Conservation (phyloP, 1,140 invertebrate genomes). For the Drosophila nigromelanica region DNA sequence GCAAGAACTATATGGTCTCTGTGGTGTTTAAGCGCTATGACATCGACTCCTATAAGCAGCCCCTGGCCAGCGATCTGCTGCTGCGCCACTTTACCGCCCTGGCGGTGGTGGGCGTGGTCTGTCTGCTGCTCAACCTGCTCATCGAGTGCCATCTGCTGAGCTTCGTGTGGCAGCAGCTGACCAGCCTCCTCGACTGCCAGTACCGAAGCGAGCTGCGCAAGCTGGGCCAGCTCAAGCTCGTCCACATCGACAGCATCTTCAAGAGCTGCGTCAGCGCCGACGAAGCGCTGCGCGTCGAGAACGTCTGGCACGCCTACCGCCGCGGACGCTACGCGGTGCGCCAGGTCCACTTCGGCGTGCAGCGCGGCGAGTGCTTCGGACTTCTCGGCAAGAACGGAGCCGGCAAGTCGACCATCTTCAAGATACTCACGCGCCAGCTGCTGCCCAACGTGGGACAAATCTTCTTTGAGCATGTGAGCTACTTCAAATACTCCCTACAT, state of each 20-base stretch:
- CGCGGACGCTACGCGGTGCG: slow-evolving; percentile 70
- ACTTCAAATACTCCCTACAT: slow-evolving; percentile 14
- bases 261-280: slow-evolving; percentile 63
- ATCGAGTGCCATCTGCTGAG: slow-evolving; percentile 85
- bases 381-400: slow-evolving; percentile 90
- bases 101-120: slow-evolving; percentile 84
- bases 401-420: slow-evolving; percentile 90
- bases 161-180: slow-evolving; percentile 39
- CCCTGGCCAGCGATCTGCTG: slow-evolving; percentile 85
- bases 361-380: slow-evolving; percentile 87
- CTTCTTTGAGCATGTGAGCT: slow-evolving; percentile 79
- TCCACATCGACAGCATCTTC: slow-evolving; percentile 64
- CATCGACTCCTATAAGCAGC: slow-evolving; percentile 88
- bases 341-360: slow-evolving; percentile 75
- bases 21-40: slow-evolving; percentile 86
- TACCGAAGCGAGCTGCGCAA: slow-evolving; percentile 54
- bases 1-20: slow-evolving; percentile 87
- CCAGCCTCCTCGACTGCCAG: slow-evolving; percentile 45
- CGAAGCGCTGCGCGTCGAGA: slow-evolving; percentile 70
- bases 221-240: slow-evolving; percentile 61
- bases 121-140: slow-evolving; percentile 85
- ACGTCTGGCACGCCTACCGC: slow-evolving; percentile 67
- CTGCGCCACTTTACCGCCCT: slow-evolving; percentile 85
- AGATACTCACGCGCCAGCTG: slow-evolving; percentile 89
- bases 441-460: slow-evolving; percentile 85